phyloP scores from a whole-genome alignment of 2,797 vertebrate species.

The Sebastes umbrosus region DNA sequence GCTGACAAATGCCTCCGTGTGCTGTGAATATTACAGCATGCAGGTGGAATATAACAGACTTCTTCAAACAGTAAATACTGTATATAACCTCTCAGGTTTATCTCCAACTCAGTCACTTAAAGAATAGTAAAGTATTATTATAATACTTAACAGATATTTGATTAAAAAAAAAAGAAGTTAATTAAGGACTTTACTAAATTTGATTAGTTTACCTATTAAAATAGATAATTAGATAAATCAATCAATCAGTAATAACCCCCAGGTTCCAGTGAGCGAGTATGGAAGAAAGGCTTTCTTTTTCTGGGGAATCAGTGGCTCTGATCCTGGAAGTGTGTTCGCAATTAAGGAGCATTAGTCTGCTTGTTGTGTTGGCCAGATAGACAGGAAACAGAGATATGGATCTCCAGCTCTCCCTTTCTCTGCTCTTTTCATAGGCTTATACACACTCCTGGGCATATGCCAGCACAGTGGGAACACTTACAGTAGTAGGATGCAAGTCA shows the following conservation, averaged over 20 bases:
- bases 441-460: not conserved
- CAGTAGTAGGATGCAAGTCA: not conserved
- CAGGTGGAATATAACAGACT: constrained; percentile 13
- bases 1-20: constrained; percentile 22
- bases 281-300: constrained; percentile 9
- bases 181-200: not conserved
- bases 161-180: too few species aligned
- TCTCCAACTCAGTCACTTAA: not conserved
- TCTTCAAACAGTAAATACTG: not conserved
- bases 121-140: not conserved
- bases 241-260: not conserved
- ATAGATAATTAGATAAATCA: not conserved
- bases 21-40: constrained; percentile 17
- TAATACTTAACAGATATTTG: not conserved
- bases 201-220: not conserved
- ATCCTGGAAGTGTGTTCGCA: constrained; percentile 48
- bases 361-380: constrained; percentile 35
- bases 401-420: constrained; percentile 2
- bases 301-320: constrained; percentile 26
- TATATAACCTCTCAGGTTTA: not conserved
- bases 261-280: not conserved
- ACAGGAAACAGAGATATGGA: constrained; percentile 44
- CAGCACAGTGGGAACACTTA: constrained; percentile 4
- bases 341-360: constrained; percentile 53
- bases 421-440: not conserved